Conservation (phyloP, 2,113 vertebrate genomes). For the Albula glossodonta region DNA sequence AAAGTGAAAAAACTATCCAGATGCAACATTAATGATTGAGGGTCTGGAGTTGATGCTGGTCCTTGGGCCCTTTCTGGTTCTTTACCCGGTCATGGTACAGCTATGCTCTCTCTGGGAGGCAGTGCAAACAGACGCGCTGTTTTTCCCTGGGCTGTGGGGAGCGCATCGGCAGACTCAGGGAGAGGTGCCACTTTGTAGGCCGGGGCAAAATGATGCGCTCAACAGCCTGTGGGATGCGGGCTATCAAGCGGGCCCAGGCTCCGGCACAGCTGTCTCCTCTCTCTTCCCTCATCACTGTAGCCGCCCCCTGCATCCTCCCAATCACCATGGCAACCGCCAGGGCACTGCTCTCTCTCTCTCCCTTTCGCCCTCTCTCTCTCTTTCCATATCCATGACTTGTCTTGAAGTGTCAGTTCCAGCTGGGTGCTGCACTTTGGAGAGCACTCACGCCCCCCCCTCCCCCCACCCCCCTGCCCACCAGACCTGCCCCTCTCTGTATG, state of each 20-base stretch:
- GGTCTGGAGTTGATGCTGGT: too few species aligned
- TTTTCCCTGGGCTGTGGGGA: too few species aligned
- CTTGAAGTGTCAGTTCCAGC: conserved; percentile 58
- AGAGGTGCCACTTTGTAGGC: too few species aligned
- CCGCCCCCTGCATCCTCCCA: conserved; percentile 28
- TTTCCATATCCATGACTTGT: conserved; percentile 49
- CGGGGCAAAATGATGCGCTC: background rate
- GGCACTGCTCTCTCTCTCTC: conserved; percentile 2
- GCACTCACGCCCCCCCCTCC: background rate
- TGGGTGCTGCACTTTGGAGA: conserved; percentile 57
- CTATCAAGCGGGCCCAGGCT: background rate
- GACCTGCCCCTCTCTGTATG: background rate
- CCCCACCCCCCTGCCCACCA: too few species aligned
- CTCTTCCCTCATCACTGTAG: conserved; percentile 21
- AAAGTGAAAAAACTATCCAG: too few species aligned
- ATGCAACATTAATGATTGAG: too few species aligned
- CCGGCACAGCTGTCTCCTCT: background rate
- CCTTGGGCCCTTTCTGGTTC: too few species aligned
- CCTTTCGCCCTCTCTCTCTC: conserved; percentile 1
- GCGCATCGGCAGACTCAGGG: too few species aligned
- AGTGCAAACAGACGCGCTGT: too few species aligned
- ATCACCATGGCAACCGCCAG: conserved; percentile 69
- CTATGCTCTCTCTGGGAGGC: too few species aligned
- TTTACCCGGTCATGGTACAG: too few species aligned
- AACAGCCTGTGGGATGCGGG: background rate